Conservation (phyloP, 2,797 vertebrate species). For the Ctenochaetus hawaiiensis region DNA sequence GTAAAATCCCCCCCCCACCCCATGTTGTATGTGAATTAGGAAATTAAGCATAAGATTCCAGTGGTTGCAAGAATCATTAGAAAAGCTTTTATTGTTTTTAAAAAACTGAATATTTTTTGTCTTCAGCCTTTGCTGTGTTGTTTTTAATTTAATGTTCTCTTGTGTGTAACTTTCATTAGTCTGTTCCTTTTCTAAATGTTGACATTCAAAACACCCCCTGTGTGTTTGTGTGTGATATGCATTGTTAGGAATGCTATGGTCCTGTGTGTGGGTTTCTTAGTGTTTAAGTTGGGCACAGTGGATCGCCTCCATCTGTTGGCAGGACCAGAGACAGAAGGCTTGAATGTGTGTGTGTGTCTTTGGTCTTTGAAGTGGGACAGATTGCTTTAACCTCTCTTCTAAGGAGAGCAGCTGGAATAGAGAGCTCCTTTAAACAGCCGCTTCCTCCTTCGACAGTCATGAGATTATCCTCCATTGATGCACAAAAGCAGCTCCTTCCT, state of each 20-base stretch:
- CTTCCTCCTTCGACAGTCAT: constrained; percentile 82
- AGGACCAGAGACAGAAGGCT: constrained; percentile 59
- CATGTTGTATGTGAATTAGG: not conserved
- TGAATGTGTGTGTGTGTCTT: constrained; percentile 52
- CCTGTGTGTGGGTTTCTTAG: constrained; percentile 30
- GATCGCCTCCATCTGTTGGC: constrained; percentile 74
- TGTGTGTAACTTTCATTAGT: not conserved
- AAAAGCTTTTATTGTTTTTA: not conserved
- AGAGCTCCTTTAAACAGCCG: constrained; percentile 81
- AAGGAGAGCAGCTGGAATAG: constrained; percentile 84
- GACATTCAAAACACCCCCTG: constrained; percentile 6
- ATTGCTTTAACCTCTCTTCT: constrained; percentile 85
- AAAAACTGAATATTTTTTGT: not conserved
- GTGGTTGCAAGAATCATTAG: not conserved
- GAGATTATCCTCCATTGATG: constrained; percentile 83
- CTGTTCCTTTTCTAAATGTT: constrained; percentile 13
- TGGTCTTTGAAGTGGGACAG: constrained; percentile 84
- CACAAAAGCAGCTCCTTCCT: constrained; percentile 72
- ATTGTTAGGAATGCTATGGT: constrained; percentile 13
- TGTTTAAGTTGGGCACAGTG: constrained; percentile 64
- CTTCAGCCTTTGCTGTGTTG: not conserved
- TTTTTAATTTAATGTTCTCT: not conserved
- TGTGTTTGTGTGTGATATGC: not conserved
- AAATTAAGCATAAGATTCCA: not conserved
- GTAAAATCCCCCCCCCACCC: not conserved